Percentiles rank a stretch among this genome's conserved stretches.
phyloP scores from a whole-genome alignment of 2,888 invertebrate species.

The Nezara viridula region DNA sequence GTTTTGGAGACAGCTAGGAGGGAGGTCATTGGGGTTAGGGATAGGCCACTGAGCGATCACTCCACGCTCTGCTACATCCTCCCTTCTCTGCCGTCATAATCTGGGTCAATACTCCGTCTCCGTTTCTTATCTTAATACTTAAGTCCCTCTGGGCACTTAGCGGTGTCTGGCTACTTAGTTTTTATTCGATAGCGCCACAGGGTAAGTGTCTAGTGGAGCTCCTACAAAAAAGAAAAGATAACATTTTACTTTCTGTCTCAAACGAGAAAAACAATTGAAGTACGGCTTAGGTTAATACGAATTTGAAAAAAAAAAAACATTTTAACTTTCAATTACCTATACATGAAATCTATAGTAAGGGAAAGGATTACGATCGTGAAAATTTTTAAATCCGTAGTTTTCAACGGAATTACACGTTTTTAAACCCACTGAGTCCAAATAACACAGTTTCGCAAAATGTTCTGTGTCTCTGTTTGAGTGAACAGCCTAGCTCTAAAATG shows the following conservation, averaged over 20 bases:
- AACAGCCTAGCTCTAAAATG: too few relatives aligned
- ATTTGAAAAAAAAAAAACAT: too few relatives aligned
- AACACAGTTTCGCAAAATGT: too few relatives aligned
- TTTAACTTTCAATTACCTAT: too few relatives aligned
- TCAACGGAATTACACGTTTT: too few relatives aligned
- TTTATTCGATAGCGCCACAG: neutral
- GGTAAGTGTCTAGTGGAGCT: neutral
- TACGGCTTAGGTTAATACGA: too few relatives aligned
- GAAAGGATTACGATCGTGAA: too few relatives aligned
- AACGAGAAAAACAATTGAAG: too few relatives aligned
- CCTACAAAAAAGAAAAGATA: neutral
- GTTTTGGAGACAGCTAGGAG: conserved; percentile 10
- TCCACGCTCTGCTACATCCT: conserved; percentile 14
- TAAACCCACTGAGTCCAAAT: too few relatives aligned
- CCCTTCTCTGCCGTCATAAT: neutral
- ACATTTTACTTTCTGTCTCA: neutral
- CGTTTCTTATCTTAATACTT: conserved; percentile 31
- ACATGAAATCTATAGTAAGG: too few relatives aligned
- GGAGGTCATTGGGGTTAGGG: conserved; percentile 40
- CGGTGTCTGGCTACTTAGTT: neutral
- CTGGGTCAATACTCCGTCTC: conserved; percentile 34
- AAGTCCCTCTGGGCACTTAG: neutral
- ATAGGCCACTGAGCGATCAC: conserved; percentile 44
- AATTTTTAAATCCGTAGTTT: too few relatives aligned
- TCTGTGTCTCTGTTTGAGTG: too few relatives aligned